These are phyloP conservation scores for Cyanoramphus novaezelandiae DNA, from an alignment of 2,113 vertebrate species.

Conservation along the genomic window DNA sequence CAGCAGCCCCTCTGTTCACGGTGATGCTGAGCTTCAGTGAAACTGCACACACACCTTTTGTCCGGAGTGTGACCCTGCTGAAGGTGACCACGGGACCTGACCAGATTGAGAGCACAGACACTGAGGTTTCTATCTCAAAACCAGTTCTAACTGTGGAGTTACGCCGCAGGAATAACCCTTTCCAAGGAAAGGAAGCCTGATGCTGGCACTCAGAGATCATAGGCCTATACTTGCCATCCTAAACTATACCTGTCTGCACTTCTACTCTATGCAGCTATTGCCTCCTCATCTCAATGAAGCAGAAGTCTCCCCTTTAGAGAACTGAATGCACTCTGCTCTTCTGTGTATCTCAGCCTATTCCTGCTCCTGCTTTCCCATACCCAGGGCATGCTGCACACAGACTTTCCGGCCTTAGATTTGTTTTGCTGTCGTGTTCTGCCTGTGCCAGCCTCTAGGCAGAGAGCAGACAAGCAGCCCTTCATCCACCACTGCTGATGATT, in stretches of 20 bases:
- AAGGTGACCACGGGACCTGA: background rate
- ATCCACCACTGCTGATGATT: background rate
- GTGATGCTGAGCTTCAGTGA: background rate
- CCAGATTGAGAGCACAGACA: background rate
- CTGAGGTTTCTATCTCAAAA: background rate
- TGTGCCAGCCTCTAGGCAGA: background rate
- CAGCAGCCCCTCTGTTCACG: background rate
- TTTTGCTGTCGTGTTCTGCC: background rate
- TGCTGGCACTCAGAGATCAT: background rate
- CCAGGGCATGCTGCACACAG: background rate
- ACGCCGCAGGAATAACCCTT: background rate
- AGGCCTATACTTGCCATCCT: background rate
- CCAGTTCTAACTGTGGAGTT: background rate
- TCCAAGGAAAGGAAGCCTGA: background rate
- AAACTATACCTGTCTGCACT: background rate
- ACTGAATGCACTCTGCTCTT: background rate
- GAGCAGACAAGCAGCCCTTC: background rate
- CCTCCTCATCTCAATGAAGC: background rate
- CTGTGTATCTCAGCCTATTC: background rate
- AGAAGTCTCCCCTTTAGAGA: background rate
- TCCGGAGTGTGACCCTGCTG: background rate
- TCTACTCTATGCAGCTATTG: background rate
- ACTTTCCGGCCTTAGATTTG: background rate
- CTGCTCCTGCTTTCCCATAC: background rate
- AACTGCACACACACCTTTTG: background rate